Conservation (phyloP, 2,888 invertebrate genomes). For the Drosophila nr. medialis region DNA sequence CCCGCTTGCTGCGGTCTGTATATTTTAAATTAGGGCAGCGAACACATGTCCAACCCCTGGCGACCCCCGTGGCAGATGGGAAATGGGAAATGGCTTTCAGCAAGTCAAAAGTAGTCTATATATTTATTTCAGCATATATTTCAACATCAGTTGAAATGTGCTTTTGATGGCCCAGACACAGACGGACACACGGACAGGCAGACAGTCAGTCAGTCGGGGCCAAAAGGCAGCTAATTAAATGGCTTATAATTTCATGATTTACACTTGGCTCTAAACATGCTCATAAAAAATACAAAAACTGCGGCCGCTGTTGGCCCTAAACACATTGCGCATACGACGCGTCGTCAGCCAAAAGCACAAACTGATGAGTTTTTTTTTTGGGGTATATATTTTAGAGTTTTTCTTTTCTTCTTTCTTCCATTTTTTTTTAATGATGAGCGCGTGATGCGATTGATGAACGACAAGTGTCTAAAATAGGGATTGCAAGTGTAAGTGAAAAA, state of each 20-base stretch:
- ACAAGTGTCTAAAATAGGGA: constrained; percentile 7
- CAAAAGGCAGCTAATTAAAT: constrained; percentile 71
- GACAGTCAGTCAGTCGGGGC: constrained; percentile 15
- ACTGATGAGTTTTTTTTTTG: neutral
- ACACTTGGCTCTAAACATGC: constrained; percentile 65
- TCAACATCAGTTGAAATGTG: constrained; percentile 65
- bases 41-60: constrained; percentile 38
- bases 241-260: constrained; percentile 77
- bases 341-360: constrained; percentile 33
- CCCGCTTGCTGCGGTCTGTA: constrained; percentile 35
- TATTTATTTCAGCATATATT: constrained; percentile 64
- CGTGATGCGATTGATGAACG: constrained; percentile 51
- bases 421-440: constrained; percentile 30
- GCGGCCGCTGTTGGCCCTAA: constrained; percentile 11
- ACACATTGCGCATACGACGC: constrained; percentile 52
- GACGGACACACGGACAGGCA: constrained; percentile 12
- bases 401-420: constrained; percentile 6
- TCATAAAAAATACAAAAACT: constrained; percentile 49
- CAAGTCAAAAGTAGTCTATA: constrained; percentile 31
- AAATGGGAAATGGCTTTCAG: constrained; percentile 69
- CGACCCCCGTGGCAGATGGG: constrained; percentile 8
- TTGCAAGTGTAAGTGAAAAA: constrained; percentile 1
- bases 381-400: neutral
- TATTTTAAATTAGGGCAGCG: constrained; percentile 38
- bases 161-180: constrained; percentile 52